phyloP scores from a whole-genome alignment of 2,888 invertebrate genomes.

The Heliconius sara region DNA sequence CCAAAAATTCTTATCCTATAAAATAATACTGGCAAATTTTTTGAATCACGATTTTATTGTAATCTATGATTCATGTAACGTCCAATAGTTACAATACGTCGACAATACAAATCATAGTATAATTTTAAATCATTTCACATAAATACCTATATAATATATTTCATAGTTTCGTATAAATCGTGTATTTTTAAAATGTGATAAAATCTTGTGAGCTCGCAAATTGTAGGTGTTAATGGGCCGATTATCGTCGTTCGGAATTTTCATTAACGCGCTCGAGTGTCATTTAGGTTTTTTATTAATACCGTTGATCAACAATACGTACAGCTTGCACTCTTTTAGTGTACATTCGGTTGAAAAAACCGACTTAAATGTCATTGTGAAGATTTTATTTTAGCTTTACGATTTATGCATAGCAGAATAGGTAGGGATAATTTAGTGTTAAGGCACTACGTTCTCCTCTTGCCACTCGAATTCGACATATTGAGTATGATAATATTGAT shows the following conservation, averaged over 20 bases:
- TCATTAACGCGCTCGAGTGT: slow-evolving; percentile 31
- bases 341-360: not conserved
- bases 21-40: not conserved
- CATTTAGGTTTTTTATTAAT: slow-evolving; percentile 37
- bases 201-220: slow-evolving; percentile 32
- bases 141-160: not conserved
- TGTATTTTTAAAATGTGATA: slow-evolving; percentile 34
- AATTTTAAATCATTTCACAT: not conserved
- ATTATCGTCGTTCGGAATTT: slow-evolving; percentile 44
- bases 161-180: slow-evolving; percentile 19
- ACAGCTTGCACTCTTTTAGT: not conserved
- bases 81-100: not conserved
- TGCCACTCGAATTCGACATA: too few species aligned
- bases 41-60: not conserved
- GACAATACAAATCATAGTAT: not conserved
- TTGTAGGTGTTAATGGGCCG: slow-evolving; percentile 46
- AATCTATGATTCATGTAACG: not conserved
- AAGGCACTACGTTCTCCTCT: not conserved
- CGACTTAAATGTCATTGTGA: not conserved
- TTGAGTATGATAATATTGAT: too few species aligned
- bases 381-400: not conserved
- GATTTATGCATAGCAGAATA: not conserved
- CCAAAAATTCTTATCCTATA: not conserved
- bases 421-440: not conserved
- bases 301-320: slow-evolving; percentile 19